Percentiles rank a stretch among this genome's conserved stretches.
Evolutionary conservation across 2,888 invertebrate species (phyloP).

Genomic region (Tridacna gigas): DNA sequence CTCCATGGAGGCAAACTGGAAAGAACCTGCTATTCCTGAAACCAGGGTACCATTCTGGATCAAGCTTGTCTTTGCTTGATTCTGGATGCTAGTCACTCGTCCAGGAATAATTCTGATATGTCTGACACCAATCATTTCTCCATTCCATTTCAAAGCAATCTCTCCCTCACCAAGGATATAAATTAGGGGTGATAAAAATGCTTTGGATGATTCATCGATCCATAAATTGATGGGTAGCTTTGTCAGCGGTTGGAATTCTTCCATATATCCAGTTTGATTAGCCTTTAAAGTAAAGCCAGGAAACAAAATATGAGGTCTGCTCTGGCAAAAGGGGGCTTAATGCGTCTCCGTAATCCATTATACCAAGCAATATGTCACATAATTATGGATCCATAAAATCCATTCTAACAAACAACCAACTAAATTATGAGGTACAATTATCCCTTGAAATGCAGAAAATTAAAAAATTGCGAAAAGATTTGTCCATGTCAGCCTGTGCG

Average conservation of each 20-base stretch:
- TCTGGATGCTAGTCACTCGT: slow-evolving; percentile 68
- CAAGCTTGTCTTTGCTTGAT: slow-evolving; percentile 70
- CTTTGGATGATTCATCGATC: slow-evolving; percentile 70
- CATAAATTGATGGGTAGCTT: slow-evolving; percentile 74
- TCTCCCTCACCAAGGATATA: slow-evolving; percentile 76
- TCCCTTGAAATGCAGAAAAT: too few species aligned
- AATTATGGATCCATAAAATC: too few species aligned
- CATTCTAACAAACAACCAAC: too few species aligned
- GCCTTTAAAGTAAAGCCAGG: slow-evolving; percentile 25
- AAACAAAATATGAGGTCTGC: too few species aligned
- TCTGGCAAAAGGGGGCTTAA: too few species aligned
- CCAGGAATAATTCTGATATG: slow-evolving; percentile 76
- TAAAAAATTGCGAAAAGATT: too few species aligned
- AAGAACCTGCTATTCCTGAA: slow-evolving; percentile 68
- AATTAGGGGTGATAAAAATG: slow-evolving; percentile 70
- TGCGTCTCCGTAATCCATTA: too few species aligned
- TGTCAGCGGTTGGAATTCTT: slow-evolving; percentile 62
- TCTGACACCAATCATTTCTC: slow-evolving; percentile 74
- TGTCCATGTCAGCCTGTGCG: too few species aligned
- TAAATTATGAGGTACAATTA: too few species aligned
- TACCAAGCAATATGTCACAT: too few species aligned
- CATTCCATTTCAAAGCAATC: slow-evolving; percentile 76
- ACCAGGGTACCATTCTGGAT: slow-evolving; percentile 58
- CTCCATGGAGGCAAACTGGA: slow-evolving; percentile 73
- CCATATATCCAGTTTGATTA: slow-evolving; percentile 66